A percentile compares a stretch with the other conserved stretches of the same genome.
Evolutionary conservation across 2,888 invertebrate species (phyloP).

Genomic region (Resseliella maxima): DNA sequence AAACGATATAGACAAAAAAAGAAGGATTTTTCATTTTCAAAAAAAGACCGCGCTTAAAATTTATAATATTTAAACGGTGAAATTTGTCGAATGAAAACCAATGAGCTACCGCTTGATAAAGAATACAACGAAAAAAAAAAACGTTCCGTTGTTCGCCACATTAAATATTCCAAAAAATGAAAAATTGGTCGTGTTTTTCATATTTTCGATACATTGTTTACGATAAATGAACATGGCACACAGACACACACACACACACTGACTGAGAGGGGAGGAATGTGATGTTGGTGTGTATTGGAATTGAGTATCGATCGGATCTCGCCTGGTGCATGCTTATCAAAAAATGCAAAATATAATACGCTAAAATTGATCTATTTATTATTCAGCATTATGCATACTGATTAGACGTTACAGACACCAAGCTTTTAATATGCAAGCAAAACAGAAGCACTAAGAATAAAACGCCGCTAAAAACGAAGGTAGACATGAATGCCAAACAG

Average conservation of each 20-base stretch:
- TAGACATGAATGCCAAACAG: slow-evolving; percentile 17
- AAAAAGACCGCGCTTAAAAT: background rate
- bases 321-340: slow-evolving; percentile 29
- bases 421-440: slow-evolving; percentile 41
- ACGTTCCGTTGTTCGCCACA: slow-evolving; percentile 36
- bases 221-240: background rate
- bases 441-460: background rate
- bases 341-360: slow-evolving; percentile 55
- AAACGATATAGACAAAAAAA: background rate
- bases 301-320: slow-evolving; percentile 24
- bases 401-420: slow-evolving; percentile 53
- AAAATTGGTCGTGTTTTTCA: background rate
- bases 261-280: background rate
- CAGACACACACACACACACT: background rate
- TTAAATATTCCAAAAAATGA: slow-evolving; percentile 38
- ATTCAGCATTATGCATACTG: slow-evolving; percentile 51
- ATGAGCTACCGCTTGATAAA: background rate
- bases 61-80: slow-evolving; percentile 32
- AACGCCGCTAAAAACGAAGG: slow-evolving; percentile 36
- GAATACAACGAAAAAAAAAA: background rate
- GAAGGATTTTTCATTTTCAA: background rate
- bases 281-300: background rate
- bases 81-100: slow-evolving; percentile 15
- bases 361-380: slow-evolving; percentile 55
- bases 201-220: slow-evolving; percentile 26